Percentiles rank a stretch among this genome's conserved stretches.
phyloP scores from a whole-genome alignment of 2,113 vertebrate genomes.

The Mugil cephalus region DNA sequence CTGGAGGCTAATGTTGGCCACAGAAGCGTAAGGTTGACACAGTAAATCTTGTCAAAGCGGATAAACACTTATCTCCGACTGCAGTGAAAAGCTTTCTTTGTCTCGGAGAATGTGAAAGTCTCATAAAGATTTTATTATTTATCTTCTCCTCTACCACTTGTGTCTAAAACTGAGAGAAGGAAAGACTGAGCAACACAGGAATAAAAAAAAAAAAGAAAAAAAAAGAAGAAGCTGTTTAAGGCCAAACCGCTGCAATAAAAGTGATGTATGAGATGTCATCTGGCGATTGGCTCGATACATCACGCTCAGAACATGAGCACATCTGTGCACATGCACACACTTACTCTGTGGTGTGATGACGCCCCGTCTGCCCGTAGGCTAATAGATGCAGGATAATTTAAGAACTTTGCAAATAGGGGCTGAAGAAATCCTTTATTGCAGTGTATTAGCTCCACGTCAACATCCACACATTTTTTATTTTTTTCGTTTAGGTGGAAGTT shows the following conservation, averaged over 20 bases:
- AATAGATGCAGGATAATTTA: slow-evolving; percentile 61
- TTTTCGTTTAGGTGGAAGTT: slow-evolving; percentile 11
- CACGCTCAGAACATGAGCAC: slow-evolving; percentile 63
- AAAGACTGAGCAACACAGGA: slow-evolving; percentile 67
- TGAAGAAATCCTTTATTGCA: slow-evolving; percentile 47
- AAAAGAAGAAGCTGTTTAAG: slow-evolving; percentile 53
- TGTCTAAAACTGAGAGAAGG: slow-evolving; percentile 50
- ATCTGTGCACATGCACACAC: slow-evolving; percentile 18
- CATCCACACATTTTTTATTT: background rate
- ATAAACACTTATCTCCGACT: slow-evolving; percentile 52
- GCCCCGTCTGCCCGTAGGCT: slow-evolving; percentile 44
- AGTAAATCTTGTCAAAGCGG: slow-evolving; percentile 56
- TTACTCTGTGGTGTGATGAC: background rate
- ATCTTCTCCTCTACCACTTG: slow-evolving; percentile 45
- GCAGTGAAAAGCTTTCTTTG: slow-evolving; percentile 61
- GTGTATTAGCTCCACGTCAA: slow-evolving; percentile 30
- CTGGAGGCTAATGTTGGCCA: slow-evolving; percentile 50
- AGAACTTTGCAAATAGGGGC: slow-evolving; percentile 55
- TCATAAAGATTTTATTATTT: slow-evolving; percentile 80
- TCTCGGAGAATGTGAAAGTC: slow-evolving; percentile 69
- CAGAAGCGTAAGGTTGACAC: slow-evolving; percentile 43
- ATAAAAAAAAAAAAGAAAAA: background rate
- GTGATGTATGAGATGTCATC: slow-evolving; percentile 81
- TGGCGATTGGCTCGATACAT: slow-evolving; percentile 77
- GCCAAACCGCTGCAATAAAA: slow-evolving; percentile 81